Evolutionary conservation across 2,888 invertebrate genomes (phyloP).

Genomic region (Belgica antarctica): DNA sequence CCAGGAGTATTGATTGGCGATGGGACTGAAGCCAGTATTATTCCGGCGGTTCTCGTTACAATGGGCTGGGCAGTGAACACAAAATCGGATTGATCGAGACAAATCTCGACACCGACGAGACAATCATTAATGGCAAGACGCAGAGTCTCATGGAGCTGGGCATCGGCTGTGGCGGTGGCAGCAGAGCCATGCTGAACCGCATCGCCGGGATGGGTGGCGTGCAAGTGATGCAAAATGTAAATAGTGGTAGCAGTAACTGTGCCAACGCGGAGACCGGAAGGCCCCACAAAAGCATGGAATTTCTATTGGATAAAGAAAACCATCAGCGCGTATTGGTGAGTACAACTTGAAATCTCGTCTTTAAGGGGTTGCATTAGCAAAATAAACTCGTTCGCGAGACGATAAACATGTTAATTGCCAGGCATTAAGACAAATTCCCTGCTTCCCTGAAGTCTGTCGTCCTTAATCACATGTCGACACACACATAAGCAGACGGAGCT

Average conservation of each 20-base stretch:
- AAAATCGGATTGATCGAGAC: constrained; percentile 81
- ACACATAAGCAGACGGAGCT: too few relatives aligned
- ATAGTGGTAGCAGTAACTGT: constrained; percentile 53
- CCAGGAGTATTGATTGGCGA: constrained; percentile 49
- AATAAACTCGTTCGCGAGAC: not conserved
- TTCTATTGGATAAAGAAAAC: constrained; percentile 89
- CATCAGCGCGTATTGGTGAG: constrained; percentile 83
- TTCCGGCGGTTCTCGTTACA: constrained; percentile 48
- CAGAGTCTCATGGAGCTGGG: constrained; percentile 67
- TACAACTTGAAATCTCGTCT: constrained; percentile 47
- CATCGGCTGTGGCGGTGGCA: constrained; percentile 50
- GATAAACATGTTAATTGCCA: not conserved
- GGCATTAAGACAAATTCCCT: not conserved
- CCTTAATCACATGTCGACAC: too few relatives aligned
- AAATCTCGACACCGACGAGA: constrained; percentile 78
- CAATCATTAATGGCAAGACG: constrained; percentile 62
- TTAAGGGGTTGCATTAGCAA: not conserved
- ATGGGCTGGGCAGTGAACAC: constrained; percentile 47
- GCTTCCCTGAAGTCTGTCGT: not conserved
- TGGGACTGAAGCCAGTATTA: constrained; percentile 47
- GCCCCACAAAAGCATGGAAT: constrained; percentile 92
- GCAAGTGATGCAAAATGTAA: constrained; percentile 50
- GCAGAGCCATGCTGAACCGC: constrained; percentile 47
- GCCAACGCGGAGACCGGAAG: constrained; percentile 58
- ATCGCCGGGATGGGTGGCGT: constrained; percentile 44